These are phyloP conservation scores for Schizaphis graminum DNA, from an alignment of 2,888 invertebrate genomes.

Conservation along the genomic window DNA sequence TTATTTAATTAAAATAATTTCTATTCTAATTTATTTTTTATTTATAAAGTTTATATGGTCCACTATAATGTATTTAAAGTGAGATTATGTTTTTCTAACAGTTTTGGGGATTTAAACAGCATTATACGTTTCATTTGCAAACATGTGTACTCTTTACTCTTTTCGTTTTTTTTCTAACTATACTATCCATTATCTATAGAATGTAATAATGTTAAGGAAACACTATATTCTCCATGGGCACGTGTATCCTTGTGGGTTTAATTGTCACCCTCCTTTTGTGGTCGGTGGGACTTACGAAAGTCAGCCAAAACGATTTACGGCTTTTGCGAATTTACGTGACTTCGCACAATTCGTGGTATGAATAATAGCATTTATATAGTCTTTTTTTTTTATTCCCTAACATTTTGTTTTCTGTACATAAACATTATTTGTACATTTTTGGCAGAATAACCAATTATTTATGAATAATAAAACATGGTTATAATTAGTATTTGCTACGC, in stretches of 20 bases:
- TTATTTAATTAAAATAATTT: not conserved
- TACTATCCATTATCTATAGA: slow-evolving; percentile 36
- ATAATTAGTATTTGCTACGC: not conserved
- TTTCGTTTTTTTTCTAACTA: not conserved
- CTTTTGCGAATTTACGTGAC: slow-evolving; percentile 59
- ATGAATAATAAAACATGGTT: not conserved
- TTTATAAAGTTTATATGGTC: not conserved
- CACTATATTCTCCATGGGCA: slow-evolving; percentile 35
- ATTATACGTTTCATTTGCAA: not conserved
- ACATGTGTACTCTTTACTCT: not conserved
- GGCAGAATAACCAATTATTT: not conserved
- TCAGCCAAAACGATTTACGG: slow-evolving; percentile 63
- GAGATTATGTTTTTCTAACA: not conserved
- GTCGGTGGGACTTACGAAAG: slow-evolving; percentile 40
- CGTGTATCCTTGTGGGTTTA: slow-evolving; percentile 47
- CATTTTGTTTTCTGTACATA: slow-evolving; percentile 16
- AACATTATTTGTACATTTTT: slow-evolving; percentile 13
- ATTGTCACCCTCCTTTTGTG: slow-evolving; percentile 56
- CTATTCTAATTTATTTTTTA: not conserved
- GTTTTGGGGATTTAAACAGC: not conserved
- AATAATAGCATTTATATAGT: slow-evolving; percentile 54
- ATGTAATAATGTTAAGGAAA: slow-evolving; percentile 46
- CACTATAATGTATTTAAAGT: not conserved
- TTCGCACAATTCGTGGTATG: slow-evolving; percentile 46
- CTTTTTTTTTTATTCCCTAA: not conserved